Conservation (phyloP, 2,888 invertebrate genomes). For the Zhuqinia jingwanae region DNA sequence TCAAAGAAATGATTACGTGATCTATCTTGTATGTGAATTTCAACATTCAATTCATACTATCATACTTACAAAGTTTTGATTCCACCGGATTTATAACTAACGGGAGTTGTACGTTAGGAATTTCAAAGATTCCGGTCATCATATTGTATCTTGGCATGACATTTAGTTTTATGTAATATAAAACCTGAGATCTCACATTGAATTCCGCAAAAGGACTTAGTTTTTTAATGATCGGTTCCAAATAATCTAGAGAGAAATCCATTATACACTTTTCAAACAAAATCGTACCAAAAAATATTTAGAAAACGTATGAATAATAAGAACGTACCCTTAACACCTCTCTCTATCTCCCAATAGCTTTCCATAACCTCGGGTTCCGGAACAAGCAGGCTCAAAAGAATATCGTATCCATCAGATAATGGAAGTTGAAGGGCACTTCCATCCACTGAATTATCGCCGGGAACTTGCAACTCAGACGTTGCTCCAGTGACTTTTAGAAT, state of each 20-base stretch:
- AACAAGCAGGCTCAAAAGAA: constrained; percentile 91
- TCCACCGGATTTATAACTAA: constrained; percentile 93
- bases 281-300: background rate
- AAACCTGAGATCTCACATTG: constrained; percentile 93
- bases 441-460: constrained; percentile 22
- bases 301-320: too few relatives aligned
- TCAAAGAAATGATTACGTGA: background rate
- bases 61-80: constrained; percentile 85
- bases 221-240: constrained; percentile 88
- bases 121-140: constrained; percentile 84
- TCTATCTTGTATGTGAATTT: background rate
- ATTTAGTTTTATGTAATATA: constrained; percentile 90
- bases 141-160: constrained; percentile 84
- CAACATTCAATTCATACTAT: background rate
- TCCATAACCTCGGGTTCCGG: constrained; percentile 88
- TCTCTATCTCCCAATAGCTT: constrained; percentile 86
- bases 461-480: constrained; percentile 28
- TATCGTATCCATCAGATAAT: constrained; percentile 86
- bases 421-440: constrained; percentile 81
- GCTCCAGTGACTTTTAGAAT: constrained; percentile 64
- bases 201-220: constrained; percentile 88
- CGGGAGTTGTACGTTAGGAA: constrained; percentile 88
- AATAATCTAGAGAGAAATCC: constrained; percentile 84
- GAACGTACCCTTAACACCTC: constrained; percentile 85
- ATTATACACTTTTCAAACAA: background rate